These are phyloP conservation scores for Entelurus aequoreus DNA, from an alignment of 2,113 vertebrate genomes.

Conservation along the genomic window DNA sequence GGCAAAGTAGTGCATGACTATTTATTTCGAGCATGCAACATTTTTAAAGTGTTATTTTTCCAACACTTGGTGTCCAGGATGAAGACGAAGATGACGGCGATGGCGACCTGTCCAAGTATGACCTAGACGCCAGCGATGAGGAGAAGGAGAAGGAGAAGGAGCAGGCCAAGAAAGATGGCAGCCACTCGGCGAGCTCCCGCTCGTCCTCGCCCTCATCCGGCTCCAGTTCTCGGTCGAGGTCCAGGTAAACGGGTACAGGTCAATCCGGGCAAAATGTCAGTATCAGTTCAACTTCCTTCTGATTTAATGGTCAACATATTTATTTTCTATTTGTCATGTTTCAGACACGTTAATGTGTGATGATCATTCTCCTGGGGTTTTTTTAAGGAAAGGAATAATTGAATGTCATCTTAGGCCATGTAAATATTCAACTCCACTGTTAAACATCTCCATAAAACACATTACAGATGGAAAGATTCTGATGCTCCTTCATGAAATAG, in stretches of 20 bases:
- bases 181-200: constrained; percentile 81
- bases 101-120: constrained; percentile 93
- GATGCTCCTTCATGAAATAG: too few species aligned
- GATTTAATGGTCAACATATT: constrained; percentile 35
- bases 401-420: too few species aligned
- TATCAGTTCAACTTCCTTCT: constrained; percentile 77
- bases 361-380: neutral
- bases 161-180: constrained; percentile 74
- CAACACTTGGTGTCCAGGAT: constrained; percentile 67
- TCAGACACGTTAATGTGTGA: neutral
- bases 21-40: too few species aligned
- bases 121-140: constrained; percentile 89
- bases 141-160: constrained; percentile 70
- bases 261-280: constrained; percentile 99
- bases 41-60: neutral
- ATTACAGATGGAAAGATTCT: too few species aligned
- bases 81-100: constrained; percentile 80
- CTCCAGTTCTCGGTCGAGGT: constrained; percentile 98
- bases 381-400: too few species aligned
- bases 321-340: constrained; percentile 7
- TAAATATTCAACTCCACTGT: too few species aligned
- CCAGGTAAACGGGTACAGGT: constrained; percentile 99
- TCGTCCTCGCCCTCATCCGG: constrained; percentile 81
- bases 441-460: too few species aligned
- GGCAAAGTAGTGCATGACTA: too few species aligned